Evolutionary conservation across 2,888 invertebrate species (phyloP).

Genomic region (Caenorhabditis japonica): DNA sequence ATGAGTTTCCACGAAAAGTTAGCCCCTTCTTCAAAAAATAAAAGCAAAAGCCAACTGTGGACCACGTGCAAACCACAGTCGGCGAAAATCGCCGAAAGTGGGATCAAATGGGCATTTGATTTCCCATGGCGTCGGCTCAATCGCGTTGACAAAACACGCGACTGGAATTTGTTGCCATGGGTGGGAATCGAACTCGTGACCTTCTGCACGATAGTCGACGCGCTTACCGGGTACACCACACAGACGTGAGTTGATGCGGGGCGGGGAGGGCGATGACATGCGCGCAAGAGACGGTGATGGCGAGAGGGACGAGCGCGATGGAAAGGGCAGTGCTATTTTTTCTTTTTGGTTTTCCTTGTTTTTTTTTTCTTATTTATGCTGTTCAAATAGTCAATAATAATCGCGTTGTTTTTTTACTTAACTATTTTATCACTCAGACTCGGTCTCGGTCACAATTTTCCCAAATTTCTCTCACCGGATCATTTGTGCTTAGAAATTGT

Average conservation of each 20-base stretch:
- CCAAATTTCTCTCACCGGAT: conserved; percentile 19
- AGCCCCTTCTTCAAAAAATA: too few species aligned
- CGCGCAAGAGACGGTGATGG: neutral
- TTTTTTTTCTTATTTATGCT: neutral
- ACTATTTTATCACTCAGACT: too few species aligned
- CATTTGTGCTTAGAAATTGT: conserved; percentile 33
- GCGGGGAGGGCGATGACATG: neutral
- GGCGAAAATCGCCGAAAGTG: conserved; percentile 24
- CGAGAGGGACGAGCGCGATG: neutral
- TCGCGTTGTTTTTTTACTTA: too few species aligned
- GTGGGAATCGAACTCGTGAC: conserved; percentile 39
- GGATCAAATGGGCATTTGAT: conserved; percentile 46
- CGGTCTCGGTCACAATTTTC: neutral
- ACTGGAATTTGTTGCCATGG: conserved; percentile 60
- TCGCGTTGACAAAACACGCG: conserved; percentile 31
- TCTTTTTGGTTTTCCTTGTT: neutral
- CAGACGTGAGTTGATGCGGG: neutral
- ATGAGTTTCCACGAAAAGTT: too few species aligned
- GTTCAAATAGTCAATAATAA: too few species aligned
- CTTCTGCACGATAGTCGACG: neutral
- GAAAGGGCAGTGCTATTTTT: neutral
- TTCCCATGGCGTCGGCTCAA: conserved; percentile 61
- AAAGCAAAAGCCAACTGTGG: neutral
- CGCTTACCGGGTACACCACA: conserved; percentile 13
- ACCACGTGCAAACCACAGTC: conserved; percentile 54